Percentiles rank a stretch among this genome's conserved stretches.
phyloP scores from a whole-genome alignment of 2,888 invertebrate genomes.

The Drosophila bunnanda region DNA sequence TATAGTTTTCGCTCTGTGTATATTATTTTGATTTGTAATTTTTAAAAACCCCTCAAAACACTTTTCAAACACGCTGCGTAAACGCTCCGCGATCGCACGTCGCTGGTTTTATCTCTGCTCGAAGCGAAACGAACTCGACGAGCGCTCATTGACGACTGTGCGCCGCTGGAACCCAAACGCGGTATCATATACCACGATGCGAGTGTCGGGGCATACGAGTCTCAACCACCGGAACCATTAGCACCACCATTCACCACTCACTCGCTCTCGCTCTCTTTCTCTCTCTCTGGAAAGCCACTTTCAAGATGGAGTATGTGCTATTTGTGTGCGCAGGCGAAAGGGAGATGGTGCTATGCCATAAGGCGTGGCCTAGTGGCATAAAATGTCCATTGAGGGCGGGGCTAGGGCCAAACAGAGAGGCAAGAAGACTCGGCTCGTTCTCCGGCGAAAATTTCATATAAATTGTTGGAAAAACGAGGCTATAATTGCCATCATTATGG shows the following conservation, averaged over 20 bases:
- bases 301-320: constrained; percentile 79
- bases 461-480: constrained; percentile 84
- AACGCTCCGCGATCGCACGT: constrained; percentile 18
- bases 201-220: constrained; percentile 12
- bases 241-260: constrained; percentile 12
- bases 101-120: neutral
- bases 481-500: constrained; percentile 84
- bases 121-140: constrained; percentile 54
- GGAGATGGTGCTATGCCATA: constrained; percentile 38
- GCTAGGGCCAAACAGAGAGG: constrained; percentile 42
- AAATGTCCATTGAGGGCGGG: constrained; percentile 20
- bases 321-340: constrained; percentile 20
- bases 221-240: constrained; percentile 39
- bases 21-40: constrained; percentile 2
- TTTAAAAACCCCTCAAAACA: neutral
- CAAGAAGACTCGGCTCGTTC: neutral
- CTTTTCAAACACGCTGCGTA: constrained; percentile 27
- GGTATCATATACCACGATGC: constrained; percentile 73
- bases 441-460: constrained; percentile 71
- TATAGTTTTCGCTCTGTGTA: constrained; percentile 14
- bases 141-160: constrained; percentile 82
- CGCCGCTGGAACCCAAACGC: constrained; percentile 51
- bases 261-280: constrained; percentile 29
- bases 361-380: constrained; percentile 62
- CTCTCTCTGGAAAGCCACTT: constrained; percentile 46